Percentiles rank a stretch among this genome's conserved stretches.
Conservation (phyloP, 2,888 invertebrate species). For the Folsomia candida region DNA sequence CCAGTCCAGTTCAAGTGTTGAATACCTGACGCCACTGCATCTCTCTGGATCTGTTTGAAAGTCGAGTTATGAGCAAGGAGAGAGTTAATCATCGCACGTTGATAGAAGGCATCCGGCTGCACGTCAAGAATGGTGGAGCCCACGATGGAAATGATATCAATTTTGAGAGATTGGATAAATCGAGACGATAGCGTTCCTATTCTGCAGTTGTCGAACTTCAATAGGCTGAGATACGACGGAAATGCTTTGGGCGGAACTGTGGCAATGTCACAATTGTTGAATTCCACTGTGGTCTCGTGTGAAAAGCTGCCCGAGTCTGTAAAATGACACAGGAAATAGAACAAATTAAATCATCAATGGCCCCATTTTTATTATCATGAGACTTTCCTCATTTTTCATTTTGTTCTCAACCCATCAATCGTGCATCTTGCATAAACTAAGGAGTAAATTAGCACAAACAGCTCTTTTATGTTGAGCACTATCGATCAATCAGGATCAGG, state of each 20-base stretch:
- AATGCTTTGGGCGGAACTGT: conserved; percentile 44
- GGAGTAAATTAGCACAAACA: too few species aligned
- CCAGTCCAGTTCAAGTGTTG: conserved; percentile 39
- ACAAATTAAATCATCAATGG: too few species aligned
- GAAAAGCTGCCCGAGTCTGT: neutral
- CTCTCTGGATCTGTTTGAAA: conserved; percentile 29
- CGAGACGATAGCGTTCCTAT: conserved; percentile 62
- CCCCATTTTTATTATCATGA: too few species aligned
- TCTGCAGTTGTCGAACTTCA: conserved; percentile 55
- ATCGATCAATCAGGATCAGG: too few species aligned
- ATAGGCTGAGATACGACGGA: conserved; percentile 41
- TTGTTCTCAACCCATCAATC: too few species aligned
- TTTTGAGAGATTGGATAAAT: conserved; percentile 67
- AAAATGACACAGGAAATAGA: too few species aligned
- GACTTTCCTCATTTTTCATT: too few species aligned
- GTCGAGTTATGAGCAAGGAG: conserved; percentile 35
- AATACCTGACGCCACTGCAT: conserved; percentile 42
- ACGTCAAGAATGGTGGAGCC: conserved; percentile 33
- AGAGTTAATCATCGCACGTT: conserved; percentile 61
- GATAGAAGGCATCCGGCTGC: conserved; percentile 50
- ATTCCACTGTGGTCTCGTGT: conserved; percentile 19
- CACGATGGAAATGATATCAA: conserved; percentile 63
- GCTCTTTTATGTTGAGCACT: too few species aligned
- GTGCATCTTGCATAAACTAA: too few species aligned
- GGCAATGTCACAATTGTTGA: conserved; percentile 35